A percentile compares a stretch with the other conserved stretches of the same genome.
Evolutionary conservation across 2,113 vertebrate genomes (phyloP).

Genomic region (Chauna torquata): DNA sequence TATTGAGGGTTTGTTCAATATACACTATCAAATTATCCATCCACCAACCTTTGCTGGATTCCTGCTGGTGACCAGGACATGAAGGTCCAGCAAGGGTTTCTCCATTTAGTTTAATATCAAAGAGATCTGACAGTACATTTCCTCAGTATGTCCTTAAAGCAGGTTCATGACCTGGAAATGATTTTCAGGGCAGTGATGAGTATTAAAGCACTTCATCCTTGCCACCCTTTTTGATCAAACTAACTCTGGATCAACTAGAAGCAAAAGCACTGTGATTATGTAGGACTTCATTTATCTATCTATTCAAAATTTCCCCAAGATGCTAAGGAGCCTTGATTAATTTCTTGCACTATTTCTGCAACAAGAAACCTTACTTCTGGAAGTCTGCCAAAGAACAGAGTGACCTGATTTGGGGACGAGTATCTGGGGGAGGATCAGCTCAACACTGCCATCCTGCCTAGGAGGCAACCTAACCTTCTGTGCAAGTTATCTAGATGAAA

Average conservation of each 20-base stretch:
- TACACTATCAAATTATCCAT: not conserved
- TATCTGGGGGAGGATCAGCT: not conserved
- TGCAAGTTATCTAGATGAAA: not conserved
- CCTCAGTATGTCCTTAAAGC: not conserved
- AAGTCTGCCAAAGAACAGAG: not conserved
- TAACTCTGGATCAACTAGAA: not conserved
- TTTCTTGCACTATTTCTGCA: not conserved
- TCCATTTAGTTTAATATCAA: not conserved
- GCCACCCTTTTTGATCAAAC: not conserved
- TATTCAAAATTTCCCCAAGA: not conserved
- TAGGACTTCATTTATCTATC: not conserved
- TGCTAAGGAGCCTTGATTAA: constrained; percentile 6
- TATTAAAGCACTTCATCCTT: not conserved
- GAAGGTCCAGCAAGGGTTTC: not conserved
- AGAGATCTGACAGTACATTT: not conserved
- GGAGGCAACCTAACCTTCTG: not conserved
- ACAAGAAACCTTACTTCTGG: constrained; percentile 17
- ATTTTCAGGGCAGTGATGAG: not conserved
- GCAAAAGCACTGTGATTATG: not conserved
- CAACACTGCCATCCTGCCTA: not conserved
- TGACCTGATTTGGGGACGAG: not conserved
- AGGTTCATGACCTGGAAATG: not conserved
- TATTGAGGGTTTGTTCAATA: not conserved
- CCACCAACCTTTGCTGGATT: not conserved
- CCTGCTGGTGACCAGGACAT: not conserved